Evolutionary conservation across 2,888 invertebrate genomes (phyloP).

Genomic region (Morpho deidamia): DNA sequence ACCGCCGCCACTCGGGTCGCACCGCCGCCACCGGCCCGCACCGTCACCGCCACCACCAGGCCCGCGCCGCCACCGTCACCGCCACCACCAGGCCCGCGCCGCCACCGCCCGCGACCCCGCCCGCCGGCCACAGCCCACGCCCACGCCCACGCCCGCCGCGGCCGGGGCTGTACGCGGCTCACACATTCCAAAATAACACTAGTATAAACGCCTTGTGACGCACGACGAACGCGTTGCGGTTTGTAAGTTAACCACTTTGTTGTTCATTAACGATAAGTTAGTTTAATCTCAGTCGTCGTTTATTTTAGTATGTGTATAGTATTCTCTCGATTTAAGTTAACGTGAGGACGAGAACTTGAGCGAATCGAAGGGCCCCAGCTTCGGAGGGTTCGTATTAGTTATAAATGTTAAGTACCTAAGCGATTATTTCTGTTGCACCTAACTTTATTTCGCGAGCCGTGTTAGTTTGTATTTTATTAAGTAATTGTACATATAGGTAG

Average conservation of each 20-base stretch:
- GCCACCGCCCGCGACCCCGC: too few relatives aligned
- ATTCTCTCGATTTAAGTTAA: conserved; percentile 66
- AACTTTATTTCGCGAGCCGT: conserved; percentile 66
- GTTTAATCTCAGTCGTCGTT: conserved; percentile 74
- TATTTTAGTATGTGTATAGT: conserved; percentile 73
- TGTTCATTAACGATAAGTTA: conserved; percentile 77
- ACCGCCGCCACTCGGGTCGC: background rate
- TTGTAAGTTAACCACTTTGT: conserved; percentile 75
- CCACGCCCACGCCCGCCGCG: background rate
- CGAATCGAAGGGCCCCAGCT: conserved; percentile 67
- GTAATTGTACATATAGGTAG: conserved; percentile 71
- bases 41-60: too few relatives aligned
- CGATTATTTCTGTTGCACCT: conserved; percentile 67
- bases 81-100: background rate
- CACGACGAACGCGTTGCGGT: conserved; percentile 56
- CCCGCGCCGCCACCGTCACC: background rate
- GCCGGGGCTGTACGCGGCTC: conserved; percentile 51
- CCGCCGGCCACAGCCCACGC: background rate
- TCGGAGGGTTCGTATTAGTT: conserved; percentile 66
- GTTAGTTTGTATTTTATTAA: conserved; percentile 62
- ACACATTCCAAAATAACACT: conserved; percentile 73
- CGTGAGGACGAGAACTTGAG: conserved; percentile 70
- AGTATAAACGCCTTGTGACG: conserved; percentile 56
- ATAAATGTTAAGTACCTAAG: conserved; percentile 65
- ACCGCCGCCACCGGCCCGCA: background rate